Evolutionary conservation across 2,888 invertebrate species (phyloP), one percentile per base, ranked within the genome.

Genomic region (Pandemis cinnamomeana): DNA sequence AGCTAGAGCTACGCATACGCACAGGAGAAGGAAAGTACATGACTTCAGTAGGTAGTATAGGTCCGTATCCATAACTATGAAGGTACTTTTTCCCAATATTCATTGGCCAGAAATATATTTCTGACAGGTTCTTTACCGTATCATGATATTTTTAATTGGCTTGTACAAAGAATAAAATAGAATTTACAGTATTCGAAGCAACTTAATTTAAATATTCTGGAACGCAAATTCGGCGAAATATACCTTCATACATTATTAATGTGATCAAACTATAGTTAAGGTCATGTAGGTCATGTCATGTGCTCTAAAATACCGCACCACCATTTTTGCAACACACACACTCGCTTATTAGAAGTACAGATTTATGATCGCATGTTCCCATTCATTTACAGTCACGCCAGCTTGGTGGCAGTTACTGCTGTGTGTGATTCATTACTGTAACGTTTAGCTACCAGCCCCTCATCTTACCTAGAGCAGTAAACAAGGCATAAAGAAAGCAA

Each of bases 371-470:
- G 78, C 78, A 75, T 78, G 78, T 72, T 68, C 58, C 71, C 69
- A 75, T 76, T 71, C 75, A 75, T 72, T 71, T 69, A 66, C 15
- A 55, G 76, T 77, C 80, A 80, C 79, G 80, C 80, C 71, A 80
- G 75, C 75, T 64, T 66, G 55, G 76, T 71, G 78, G 76, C 77
- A 74, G 76, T 77, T 77, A 78, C 73, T 27, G 73, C 67, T 64
- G 66, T 53, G 72, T 72, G 72, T 77, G 77, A 80, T 79, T 80
- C 75, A 78, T 78, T 76, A 66, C 71, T 66, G 53, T 48, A n/a
- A 58, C 67, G 36, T 76, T 76, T 69, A 79, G 72, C 75, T 60
- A 67, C 70, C 41, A 70, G 61, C 55, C 44, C 53, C 42, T 68
- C 63, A 63, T 55, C 67, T 44, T 46, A 67, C 55, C 11, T 53